Evolutionary conservation across 2,113 vertebrate species (phyloP).

Genomic region (Orycteropus afer): DNA sequence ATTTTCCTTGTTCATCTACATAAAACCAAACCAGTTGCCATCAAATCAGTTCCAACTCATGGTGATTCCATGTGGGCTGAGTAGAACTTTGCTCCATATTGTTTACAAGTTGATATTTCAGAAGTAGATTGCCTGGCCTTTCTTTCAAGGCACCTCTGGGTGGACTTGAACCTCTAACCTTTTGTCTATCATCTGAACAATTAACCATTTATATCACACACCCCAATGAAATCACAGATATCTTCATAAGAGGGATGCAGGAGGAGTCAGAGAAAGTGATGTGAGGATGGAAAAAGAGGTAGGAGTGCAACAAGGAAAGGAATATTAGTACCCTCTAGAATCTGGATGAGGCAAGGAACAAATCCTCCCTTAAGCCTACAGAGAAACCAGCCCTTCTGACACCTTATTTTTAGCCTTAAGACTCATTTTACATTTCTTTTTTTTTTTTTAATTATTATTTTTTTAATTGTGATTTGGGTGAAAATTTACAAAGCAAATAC

Average conservation of each 20-base stretch:
- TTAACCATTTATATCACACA: neutral
- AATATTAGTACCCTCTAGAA: neutral
- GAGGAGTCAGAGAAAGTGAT: neutral
- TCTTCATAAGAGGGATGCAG: neutral
- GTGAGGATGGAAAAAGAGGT: neutral
- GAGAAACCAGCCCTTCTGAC: neutral
- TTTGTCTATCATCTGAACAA: neutral
- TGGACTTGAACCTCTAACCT: neutral
- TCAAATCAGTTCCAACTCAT: neutral
- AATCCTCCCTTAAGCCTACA: neutral
- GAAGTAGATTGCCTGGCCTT: neutral
- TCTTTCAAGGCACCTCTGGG: neutral
- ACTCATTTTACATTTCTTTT: too few relatives aligned
- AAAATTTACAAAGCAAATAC: too few relatives aligned
- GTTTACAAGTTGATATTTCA: neutral
- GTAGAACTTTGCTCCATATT: neutral
- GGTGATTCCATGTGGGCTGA: neutral
- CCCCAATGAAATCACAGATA: neutral
- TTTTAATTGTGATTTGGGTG: too few relatives aligned
- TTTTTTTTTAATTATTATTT: too few relatives aligned
- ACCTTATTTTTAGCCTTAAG: neutral
- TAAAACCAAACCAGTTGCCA: neutral
- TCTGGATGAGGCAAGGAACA: neutral
- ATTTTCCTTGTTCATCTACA: neutral
- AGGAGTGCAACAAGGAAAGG: neutral